Percentiles rank a stretch among this genome's conserved stretches.
Conservation (phyloP, 2,888 invertebrate genomes). For the Hirtodrosophila alboralis region DNA sequence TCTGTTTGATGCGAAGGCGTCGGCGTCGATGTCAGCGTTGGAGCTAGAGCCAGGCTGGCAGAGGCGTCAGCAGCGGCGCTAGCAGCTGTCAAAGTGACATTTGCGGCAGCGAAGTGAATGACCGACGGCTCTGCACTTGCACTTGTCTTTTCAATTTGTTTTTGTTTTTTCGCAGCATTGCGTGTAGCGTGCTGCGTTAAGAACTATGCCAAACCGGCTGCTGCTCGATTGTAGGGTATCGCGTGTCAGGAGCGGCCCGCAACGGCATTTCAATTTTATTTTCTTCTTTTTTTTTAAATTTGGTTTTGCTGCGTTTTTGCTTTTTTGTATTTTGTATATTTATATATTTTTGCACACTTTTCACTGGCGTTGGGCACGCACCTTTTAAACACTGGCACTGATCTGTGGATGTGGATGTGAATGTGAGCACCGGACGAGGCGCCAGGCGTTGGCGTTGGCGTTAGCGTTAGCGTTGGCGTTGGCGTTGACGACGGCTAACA, state of each 20-base stretch:
- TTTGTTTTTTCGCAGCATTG: slow-evolving; percentile 23
- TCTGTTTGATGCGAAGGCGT: slow-evolving; percentile 53
- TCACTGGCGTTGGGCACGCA: slow-evolving; percentile 64
- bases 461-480: slow-evolving; percentile 44
- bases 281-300: slow-evolving; percentile 1
- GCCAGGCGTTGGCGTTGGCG: slow-evolving; percentile 48
- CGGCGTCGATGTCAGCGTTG: too few species aligned
- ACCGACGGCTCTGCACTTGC: slow-evolving; percentile 60
- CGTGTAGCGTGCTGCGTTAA: slow-evolving; percentile 30
- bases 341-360: slow-evolving; percentile 34
- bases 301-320: slow-evolving; percentile 21
- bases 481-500: slow-evolving; percentile 52
- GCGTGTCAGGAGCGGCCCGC: slow-evolving; percentile 40
- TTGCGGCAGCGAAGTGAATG: slow-evolving; percentile 52
- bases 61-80: slow-evolving; percentile 23
- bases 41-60: slow-evolving; percentile 27
- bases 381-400: slow-evolving; percentile 53
- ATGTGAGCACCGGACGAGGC: slow-evolving; percentile 27
- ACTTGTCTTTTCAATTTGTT: slow-evolving; percentile 42
- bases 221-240: slow-evolving; percentile 37
- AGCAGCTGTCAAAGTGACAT: slow-evolving; percentile 70
- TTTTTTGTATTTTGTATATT: slow-evolving; percentile 8
- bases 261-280: slow-evolving; percentile 16
- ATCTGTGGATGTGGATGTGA: slow-evolving; percentile 19
- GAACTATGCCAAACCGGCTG: slow-evolving; percentile 34